Evolutionary conservation across 2,888 invertebrate genomes (phyloP), one percentile per base, ranked within the genome.

Genomic region (Petrolisthes cinctipes): DNA sequence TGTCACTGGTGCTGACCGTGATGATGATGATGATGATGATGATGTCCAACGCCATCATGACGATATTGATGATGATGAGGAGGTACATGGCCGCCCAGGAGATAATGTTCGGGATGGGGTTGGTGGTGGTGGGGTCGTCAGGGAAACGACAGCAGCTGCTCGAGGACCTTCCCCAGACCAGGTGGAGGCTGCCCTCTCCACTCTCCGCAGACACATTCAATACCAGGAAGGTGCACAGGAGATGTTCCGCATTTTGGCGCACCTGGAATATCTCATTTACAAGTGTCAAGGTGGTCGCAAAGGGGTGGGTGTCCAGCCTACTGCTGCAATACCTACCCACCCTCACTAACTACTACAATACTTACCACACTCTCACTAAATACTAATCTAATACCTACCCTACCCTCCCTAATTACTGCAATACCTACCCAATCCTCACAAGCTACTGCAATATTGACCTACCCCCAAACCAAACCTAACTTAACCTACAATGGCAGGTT

Each of bases 141-240:
- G n/a, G n/a, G 85, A 82, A 56, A 68, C 66, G 17, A 79, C 85
- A 61, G 68, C 68, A 54, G 82, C 75, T 6, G 82, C 57, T 6
- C 79, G 54, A 5, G 78, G 83, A 9, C 89, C 89, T 7, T 89
- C 89, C 6, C 51, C 86, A 57, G 61, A n/a, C 37, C 84, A 89
- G 73, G 89, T 89, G 23, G 89, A 89, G 73, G 73, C 81, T 5
- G 86, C 89, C 14, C 78, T 89, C 14, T 81, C 86, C 66, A 86
- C 86, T 11, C 68, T 89, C 14, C 54, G 89, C n/a, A 83, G 68
- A 66, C 84, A 89, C 79, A 89, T 89, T 71, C 89, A 89, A 61
- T 89, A 86, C 82, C 89, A 86, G 71, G 89, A 89, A 37, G 89
- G 86, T 51, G 89, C 89, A 57, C 89, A 89, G 80, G 89, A 86